A percentile compares a stretch with the other conserved stretches of the same genome.
Evolutionary conservation across 2,797 vertebrate species (phyloP).

Genomic region (Microhierax caerulescens): DNA sequence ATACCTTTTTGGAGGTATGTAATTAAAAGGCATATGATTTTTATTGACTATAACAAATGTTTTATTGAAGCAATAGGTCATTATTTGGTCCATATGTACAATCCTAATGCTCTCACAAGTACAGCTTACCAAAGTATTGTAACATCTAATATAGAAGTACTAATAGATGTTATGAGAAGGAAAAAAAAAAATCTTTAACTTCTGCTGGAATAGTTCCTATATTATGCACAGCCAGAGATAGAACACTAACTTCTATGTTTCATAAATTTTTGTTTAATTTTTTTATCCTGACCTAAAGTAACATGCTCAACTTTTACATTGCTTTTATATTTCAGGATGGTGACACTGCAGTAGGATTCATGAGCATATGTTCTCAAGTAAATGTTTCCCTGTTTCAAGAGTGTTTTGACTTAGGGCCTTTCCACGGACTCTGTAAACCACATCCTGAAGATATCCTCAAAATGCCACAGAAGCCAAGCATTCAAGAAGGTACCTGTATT

Average conservation of each 20-base stretch:
- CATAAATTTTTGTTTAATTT: neutral
- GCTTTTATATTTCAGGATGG: conserved; percentile 77
- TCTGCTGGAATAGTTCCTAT: neutral
- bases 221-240: neutral
- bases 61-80: neutral
- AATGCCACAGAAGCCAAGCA: neutral
- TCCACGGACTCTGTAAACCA: conserved; percentile 78
- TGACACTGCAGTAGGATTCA: conserved; percentile 82
- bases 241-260: neutral
- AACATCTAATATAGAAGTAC: neutral
- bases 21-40: neutral
- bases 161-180: neutral
- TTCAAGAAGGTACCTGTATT: conserved; percentile 34
- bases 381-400: conserved; percentile 77
- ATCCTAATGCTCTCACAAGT: neutral
- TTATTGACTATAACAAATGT: neutral
- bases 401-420: conserved; percentile 82
- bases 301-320: neutral
- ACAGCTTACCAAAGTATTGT: neutral
- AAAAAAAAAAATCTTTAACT: neutral
- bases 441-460: conserved; percentile 67
- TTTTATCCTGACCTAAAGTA: neutral
- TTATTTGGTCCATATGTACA: neutral
- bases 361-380: conserved; percentile 79
- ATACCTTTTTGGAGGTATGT: neutral